Evolutionary conservation across 1,140 invertebrate genomes (phyloP), one percentile per base, ranked within the genome.

Genomic region (Melitaea cinxia): DNA sequence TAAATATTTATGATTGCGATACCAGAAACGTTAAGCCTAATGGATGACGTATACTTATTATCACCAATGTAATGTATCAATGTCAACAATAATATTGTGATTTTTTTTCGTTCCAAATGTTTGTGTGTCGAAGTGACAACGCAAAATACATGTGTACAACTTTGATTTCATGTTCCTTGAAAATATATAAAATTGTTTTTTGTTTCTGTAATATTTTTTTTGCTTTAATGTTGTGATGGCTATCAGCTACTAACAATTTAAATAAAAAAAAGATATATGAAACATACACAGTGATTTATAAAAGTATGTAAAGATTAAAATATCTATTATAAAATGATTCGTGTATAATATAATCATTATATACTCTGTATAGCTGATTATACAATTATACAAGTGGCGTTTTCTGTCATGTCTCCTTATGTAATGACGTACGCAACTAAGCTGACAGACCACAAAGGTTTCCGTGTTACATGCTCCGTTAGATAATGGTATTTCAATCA

Each of bases 401-500:
- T 52, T 17, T 24, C 39, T 14, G 42, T 47, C 42, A 47, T 17
- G 42, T 47, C 35, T 23, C 23, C n/a, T 56, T 58, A 49, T 33
- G 28, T 33, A 58, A 58, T 37, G 26, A 19, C 19, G 54, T 42
- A 2, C 54, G 37, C 35, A 56, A 58, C 42, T 45, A 49, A 58
- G 39, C 56, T 26, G 56, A 19, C 56, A 58, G 24, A 15, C 24
- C 15, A 26, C 56, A 58, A 58, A 58, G 56, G 42, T 58, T 58
- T 58, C 56, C 56, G 42, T 26, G 56, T 58, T 58, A 58, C 56
- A 58, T 58, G 56, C 56, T 58, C 26, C 39, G 56, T 33, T 58
- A 58, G 56, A 58, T 47, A 47, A 58, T 42, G 42, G 23, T 21
- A 2, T n/a, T 47, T 7, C 21, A 10, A 23, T 23, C 15, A 17